These are phyloP conservation scores for Temnothorax curvispinosus DNA, from an alignment of 1,140 invertebrate genomes.

Conservation along the genomic window DNA sequence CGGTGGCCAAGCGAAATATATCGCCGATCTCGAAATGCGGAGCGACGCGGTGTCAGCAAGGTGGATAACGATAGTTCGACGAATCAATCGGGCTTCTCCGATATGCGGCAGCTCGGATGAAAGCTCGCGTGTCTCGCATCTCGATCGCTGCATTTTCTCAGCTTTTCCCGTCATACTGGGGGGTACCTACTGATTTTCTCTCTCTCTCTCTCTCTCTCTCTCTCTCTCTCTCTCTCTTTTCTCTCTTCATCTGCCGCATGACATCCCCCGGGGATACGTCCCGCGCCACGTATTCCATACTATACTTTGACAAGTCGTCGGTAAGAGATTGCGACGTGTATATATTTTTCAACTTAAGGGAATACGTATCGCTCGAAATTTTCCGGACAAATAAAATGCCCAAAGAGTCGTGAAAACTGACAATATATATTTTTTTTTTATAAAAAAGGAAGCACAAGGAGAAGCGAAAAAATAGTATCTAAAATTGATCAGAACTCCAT, in stretches of 20 bases:
- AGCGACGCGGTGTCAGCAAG: slow-evolving; percentile 30
- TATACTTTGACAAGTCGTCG: slow-evolving; percentile 63
- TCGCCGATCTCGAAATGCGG: slow-evolving; percentile 36
- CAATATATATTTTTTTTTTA: not conserved
- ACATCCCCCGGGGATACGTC: slow-evolving; percentile 21
- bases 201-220: not conserved
- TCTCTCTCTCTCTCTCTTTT: not conserved
- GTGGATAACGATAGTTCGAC: slow-evolving; percentile 51
- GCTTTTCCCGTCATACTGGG: slow-evolving; percentile 21
- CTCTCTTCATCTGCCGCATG: slow-evolving; percentile 10
- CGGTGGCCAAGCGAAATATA: not conserved
- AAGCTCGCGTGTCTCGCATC: slow-evolving; percentile 38
- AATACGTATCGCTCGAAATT: slow-evolving; percentile 48
- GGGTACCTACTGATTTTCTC: not conserved
- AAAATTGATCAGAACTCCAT: slow-evolving; percentile 4
- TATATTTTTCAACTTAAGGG: slow-evolving; percentile 61
- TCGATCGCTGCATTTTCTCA: slow-evolving; percentile 49
- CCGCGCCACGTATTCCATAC: slow-evolving; percentile 20
- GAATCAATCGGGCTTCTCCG: slow-evolving; percentile 44
- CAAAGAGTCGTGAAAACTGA: slow-evolving; percentile 10
- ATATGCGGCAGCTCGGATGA: slow-evolving; percentile 33
- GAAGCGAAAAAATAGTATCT: not conserved
- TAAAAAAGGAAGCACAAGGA: not conserved
- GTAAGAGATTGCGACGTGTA: slow-evolving; percentile 57
- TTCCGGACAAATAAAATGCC: slow-evolving; percentile 5